Base-by-base conservation (phyloP, 1,140 invertebrate species). In the Zaprionus kolodkinae region DNA sequence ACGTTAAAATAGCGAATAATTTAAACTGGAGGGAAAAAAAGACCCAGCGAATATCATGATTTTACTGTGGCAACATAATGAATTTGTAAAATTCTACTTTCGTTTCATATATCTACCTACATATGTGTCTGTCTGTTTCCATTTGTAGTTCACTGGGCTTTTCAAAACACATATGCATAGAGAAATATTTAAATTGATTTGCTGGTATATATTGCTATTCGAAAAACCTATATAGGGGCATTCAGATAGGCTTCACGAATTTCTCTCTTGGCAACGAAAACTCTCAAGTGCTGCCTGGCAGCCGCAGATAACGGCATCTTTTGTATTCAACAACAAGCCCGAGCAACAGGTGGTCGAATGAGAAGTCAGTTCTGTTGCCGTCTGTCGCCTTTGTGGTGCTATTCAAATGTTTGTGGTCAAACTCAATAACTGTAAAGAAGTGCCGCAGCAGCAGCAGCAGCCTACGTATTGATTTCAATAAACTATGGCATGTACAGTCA, bases 351-450 rank as follows among this genome's bases (percentile, higher is more conserved):
- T 81, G 81, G 81, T 61, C 63, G 62, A 40, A 35, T 52, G 48
- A 35, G 50, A 38, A 64, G 56, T 65, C 25, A 17, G 60, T 78
- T 75, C 52, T 68, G 17, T 38, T 61, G 25, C 50, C 61, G 27
- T 30, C 25, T 45, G 45, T 57, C 33, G 50, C 38, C 35, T 74
- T 56, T 67, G 61, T 55, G 50, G 50, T 71, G 45, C 56, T 69
- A 71, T 86, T 79, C 57, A 82, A 79, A 78, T 74, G 76, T 82
- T 87, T 87, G 83, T 75, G 77, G 77, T 80, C 80, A 83, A 88
- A 80, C 84, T 78, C 72, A 77, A 78, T 75, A 78, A 88, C 80
- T 75, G 84, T 78, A 65, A 56, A 48, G 35, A 33, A 30, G 21
- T 35, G 52, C 21, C 21, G 21, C 21, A 21, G 21, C 21, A 21